phyloP scores from a whole-genome alignment of 1,140 invertebrate genomes.

The Formica exsecta region DNA sequence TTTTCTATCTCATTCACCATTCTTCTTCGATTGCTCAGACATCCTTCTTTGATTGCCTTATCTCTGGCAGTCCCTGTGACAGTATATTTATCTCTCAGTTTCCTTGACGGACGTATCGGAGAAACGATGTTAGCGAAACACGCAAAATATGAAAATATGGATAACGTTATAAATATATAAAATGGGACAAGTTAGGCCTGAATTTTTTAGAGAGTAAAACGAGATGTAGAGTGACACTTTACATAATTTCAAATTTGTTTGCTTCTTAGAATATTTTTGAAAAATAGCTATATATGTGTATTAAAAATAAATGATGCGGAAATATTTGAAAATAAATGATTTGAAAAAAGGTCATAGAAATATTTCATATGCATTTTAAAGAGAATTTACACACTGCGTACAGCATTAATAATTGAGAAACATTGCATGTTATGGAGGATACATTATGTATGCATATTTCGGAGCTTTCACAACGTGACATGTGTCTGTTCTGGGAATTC shows the following conservation, averaged over 20 bases:
- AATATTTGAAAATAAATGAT: neutral
- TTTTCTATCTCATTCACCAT: neutral
- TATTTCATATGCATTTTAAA: neutral
- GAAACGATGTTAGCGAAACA: neutral
- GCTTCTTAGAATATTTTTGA: neutral
- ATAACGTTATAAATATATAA: neutral
- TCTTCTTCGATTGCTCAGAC: neutral
- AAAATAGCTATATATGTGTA: neutral
- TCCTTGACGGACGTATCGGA: neutral
- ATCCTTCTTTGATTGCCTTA: neutral
- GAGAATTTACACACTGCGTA: neutral
- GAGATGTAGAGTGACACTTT: no score
- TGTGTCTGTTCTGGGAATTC: slow-evolving; percentile 60
- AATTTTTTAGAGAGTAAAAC: neutral
- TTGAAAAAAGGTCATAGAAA: no score
- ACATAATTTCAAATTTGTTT: neutral
- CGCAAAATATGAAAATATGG: neutral
- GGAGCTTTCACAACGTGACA: neutral
- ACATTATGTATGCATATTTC: slow-evolving; percentile 1
- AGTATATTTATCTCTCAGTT: neutral
- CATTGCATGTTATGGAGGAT: neutral
- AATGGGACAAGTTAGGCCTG: neutral
- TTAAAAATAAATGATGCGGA: neutral
- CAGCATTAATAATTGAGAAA: neutral
- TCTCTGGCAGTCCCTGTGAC: neutral